Evolutionary conservation across 2,888 invertebrate genomes (phyloP), one percentile per base, ranked within the genome.

Genomic region (Cyclophora albipunctata): DNA sequence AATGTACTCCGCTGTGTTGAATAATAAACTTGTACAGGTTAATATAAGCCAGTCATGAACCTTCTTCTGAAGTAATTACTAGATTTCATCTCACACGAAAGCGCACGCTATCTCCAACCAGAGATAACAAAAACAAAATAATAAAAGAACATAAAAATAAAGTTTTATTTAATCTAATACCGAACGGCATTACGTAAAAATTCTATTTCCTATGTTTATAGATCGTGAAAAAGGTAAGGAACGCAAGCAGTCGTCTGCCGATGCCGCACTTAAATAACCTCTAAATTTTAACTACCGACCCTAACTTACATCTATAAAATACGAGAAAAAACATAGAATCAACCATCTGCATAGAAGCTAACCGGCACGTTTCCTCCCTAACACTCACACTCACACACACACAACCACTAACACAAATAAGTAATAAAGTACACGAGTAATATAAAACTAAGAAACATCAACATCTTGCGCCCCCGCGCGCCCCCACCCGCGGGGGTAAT

Each of bases 361-460:
- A 72, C 64, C 64, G 59, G 64, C 73, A 64, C 70, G 69, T 69
- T 66, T 63, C 59, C 67, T 67, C 64, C 60, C 65, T 52, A 45
- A 44, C 72, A 72, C 75, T 59, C 70, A 62, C 71, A 75, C 78
- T 69, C 64, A 76, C 59, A 56, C 59, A 71, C 59, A 66, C 69
- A 63, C 58, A 63, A 77, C 71, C 81, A 83, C 81, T 78, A 79
- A 82, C 84, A 78, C 81, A 85, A 85, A 85, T 85, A 87, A 83
- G 83, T 82, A 84, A 88, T 88, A 86, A 87, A 87, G 85, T 86
- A 87, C 83, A 71, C 72, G 76, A 78, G 87, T 87, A 87, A 88
- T 88, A 88, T 88, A 88, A 88, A 88, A 88, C 88, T 88, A 88
- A 87, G 87, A 85, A 88, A 87, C 87, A 88, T 88, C 87, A 88